Evolutionary conservation across 2,888 invertebrate species (phyloP), one percentile per base, ranked within the genome.

Genomic region (Mesorhabditis spiculigera): DNA sequence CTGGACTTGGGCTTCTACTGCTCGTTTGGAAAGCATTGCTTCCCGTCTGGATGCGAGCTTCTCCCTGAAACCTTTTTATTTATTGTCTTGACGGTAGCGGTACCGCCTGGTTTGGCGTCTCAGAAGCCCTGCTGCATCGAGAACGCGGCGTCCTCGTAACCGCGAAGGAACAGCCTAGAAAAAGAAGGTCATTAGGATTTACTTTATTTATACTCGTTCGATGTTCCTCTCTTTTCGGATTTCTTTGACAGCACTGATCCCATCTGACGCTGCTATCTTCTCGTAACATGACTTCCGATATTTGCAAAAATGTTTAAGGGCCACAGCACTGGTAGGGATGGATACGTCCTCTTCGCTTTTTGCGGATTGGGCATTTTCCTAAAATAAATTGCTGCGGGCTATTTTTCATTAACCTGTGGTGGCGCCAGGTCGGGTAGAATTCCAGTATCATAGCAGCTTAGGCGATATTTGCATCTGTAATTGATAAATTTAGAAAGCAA

Each of bases 371-470:
- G 70, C 70, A 5, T 73, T 73, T 5, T 71, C 70, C 5, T 64
- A 50, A 50, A 50, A 50, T 13, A n/a, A n/a, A 50, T 50, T 50
- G n/a, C n/a, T 13, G n/a, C n/a, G 3, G 58, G 8, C 58, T 50
- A 50, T 50, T 50, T 13, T 10, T 3, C n/a, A 13, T 50, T 13
- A 50, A 50, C 58, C n/a, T 50, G n/a, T 50, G n/a, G 64, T 1
- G 61, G 45, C 64, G 71, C 65, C 16, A 81, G 45, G 42, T 78
- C 76, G 2, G 83, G 82, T 43, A 80, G 65, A 42, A 78, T 63
- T 65, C 83, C 83, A 41, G 76, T 82, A 43, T 78, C 76, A 69
- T 83, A 83, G 69, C 83, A 83, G 5, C 75, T 75, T 68, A 80
- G 79, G 4, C 84, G 67, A 67, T 82, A 84, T 66, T 83, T 81